Base-by-base conservation (phyloP, 2,113 vertebrate genomes). In the Tylochromis polylepis region DNA sequence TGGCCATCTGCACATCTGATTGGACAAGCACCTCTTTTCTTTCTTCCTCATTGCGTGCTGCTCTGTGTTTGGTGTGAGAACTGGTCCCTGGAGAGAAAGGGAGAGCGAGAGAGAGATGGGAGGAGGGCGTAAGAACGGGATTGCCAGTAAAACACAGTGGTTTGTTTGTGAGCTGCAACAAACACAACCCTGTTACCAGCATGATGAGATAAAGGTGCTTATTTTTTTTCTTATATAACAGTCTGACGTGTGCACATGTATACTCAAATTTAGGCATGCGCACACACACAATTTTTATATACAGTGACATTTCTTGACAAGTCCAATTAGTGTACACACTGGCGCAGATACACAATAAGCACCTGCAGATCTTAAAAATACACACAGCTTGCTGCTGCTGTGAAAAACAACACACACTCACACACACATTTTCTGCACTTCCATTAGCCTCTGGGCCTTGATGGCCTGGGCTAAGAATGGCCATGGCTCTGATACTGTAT, bases 1-100 rank as follows among this genome's bases (percentile, higher is more conserved):
- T 80, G 89, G 92, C 88, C 90, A 65, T 93, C 90, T 83, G 90
- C 88, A 87, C 85, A 87, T 89, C 89, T 90, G 84, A 91, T 93
- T 94, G 87, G 92, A 94, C 34, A 12, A 57, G 81, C 82, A 80
- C 79, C 43, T 85, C 82, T 83, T 93, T 55, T 93, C 88, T 83
- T 88, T 91, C 84, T 85, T 92, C 91, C 85, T 91, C 93, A 90
- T 94, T 31, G 72, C 85, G 89, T 58, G 27, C 29, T 75, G 87
- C 83, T 87, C 79, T 85, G 81, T 51, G 72, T 57, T 88, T 11
- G 49, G 82, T 78, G 78, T 87, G 84, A 88, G 88, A 92, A 83
- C 85, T 56, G 14, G 60, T 81, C 88, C 88, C 92, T 94, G 89
- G 82, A 85, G 90, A 83, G 43, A 84, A 24, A 82, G 18, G 70